Conservation (phyloP, 2,888 invertebrate genomes). For the Acrobasis consociella region DNA sequence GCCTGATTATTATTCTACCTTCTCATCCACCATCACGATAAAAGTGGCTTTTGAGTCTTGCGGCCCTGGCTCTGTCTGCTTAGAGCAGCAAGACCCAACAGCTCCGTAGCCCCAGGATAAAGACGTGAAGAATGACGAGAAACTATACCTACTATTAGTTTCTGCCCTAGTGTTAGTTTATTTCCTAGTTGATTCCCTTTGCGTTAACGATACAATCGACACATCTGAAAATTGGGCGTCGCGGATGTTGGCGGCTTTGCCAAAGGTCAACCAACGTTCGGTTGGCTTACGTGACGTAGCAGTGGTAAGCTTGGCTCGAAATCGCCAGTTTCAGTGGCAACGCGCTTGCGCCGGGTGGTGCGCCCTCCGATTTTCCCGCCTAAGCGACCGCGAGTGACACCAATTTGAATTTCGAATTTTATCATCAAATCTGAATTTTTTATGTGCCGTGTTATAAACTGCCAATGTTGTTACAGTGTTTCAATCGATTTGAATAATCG, state of each 20-base stretch:
- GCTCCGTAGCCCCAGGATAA: too few species aligned
- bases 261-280: slow-evolving; percentile 41
- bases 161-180: too few species aligned
- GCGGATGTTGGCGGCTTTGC: slow-evolving; percentile 34
- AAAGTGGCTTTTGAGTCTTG: too few species aligned
- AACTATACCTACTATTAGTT: too few species aligned
- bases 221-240: slow-evolving; percentile 45
- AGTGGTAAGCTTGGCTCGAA: slow-evolving; percentile 47
- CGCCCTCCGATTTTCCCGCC: slow-evolving; percentile 62
- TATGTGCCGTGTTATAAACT: slow-evolving; percentile 39
- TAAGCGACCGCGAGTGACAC: slow-evolving; percentile 64
- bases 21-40: too few species aligned
- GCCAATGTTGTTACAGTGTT: slow-evolving; percentile 42
- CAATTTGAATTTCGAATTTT: slow-evolving; percentile 49
- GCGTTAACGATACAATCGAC: slow-evolving; percentile 50
- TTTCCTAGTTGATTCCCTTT: slow-evolving; percentile 43
- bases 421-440: slow-evolving; percentile 34
- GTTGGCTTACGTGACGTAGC: slow-evolving; percentile 38
- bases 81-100: too few species aligned
- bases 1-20: too few species aligned
- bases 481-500: slow-evolving; percentile 33
- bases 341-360: slow-evolving; percentile 67
- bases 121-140: too few species aligned
- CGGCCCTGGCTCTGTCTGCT: too few species aligned
- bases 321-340: slow-evolving; percentile 64